Conservation (phyloP, 1,140 invertebrate genomes). For the Polyergus mexicanus region DNA sequence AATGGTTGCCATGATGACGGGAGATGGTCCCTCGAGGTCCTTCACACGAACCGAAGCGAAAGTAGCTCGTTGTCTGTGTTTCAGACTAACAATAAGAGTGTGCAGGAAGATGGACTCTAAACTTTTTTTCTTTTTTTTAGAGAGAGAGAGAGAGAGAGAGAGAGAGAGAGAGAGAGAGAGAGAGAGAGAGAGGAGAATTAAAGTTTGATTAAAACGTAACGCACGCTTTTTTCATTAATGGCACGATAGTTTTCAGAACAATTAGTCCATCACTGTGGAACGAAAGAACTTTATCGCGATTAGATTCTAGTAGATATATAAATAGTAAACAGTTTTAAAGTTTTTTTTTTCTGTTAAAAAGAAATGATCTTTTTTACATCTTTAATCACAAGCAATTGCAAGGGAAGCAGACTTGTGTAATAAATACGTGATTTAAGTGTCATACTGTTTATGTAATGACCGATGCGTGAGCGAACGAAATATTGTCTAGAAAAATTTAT, state of each 20-base stretch:
- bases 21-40: conserved; percentile 17
- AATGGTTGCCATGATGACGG: conserved; percentile 42
- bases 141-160: neutral
- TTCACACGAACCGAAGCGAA: conserved; percentile 1
- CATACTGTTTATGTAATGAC: neutral
- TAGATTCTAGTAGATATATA: too few species aligned
- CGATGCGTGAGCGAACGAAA: neutral
- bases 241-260: neutral
- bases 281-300: too few species aligned
- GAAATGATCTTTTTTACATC: too few species aligned
- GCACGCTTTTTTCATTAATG: neutral
- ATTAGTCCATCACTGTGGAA: neutral
- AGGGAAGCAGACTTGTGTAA: too few species aligned
- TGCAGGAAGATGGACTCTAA: neutral
- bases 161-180: neutral
- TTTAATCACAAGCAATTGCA: too few species aligned
- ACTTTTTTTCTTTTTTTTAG: neutral
- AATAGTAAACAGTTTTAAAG: too few species aligned
- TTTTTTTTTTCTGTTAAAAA: too few species aligned
- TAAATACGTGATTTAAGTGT: neutral
- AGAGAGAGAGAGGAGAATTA: neutral
- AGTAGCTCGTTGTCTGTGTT: neutral
- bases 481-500: conserved; percentile 26
- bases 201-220: neutral
- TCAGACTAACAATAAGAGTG: neutral